Evolutionary conservation across 37 sponge, comb jelly and placozoan genomes (phyloP).

Genomic region (Chondrosia reniformis): DNA sequence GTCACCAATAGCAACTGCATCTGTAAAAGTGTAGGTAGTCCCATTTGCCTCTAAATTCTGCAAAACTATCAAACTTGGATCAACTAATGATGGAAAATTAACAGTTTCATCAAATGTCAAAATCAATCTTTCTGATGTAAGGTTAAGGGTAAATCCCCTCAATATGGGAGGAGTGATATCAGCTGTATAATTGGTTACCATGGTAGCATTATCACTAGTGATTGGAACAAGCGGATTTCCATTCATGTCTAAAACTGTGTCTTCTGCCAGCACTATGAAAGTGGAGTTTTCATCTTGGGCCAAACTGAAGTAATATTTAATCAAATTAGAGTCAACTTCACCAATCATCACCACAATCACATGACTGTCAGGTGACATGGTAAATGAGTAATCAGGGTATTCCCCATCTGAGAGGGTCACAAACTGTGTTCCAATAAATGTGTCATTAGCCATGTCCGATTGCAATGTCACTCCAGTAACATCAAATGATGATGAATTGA

Average conservation of each 20-base stretch:
- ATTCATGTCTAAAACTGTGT: conserved; percentile 67
- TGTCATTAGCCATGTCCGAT: neutral
- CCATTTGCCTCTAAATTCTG: neutral
- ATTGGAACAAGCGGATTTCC: conserved; percentile 49
- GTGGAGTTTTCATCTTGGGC: conserved; percentile 44
- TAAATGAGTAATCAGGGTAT: conserved; percentile 34
- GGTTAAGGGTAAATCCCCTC: conserved; percentile 61
- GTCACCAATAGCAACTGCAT: conserved; percentile 47
- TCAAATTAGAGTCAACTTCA: conserved; percentile 66
- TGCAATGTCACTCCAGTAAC: conserved; percentile 67
- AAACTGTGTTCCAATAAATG: conserved; percentile 22
- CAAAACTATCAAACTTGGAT: conserved; percentile 40
- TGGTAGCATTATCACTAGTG: conserved; percentile 35
- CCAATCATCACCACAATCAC: conserved; percentile 56
- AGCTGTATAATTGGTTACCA: conserved; percentile 27
- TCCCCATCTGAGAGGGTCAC: conserved; percentile 40
- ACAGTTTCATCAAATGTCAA: conserved; percentile 91
- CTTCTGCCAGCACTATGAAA: conserved; percentile 37
- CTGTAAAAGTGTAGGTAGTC: conserved; percentile 12
- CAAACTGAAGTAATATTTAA: conserved; percentile 63
- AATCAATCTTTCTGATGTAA: conserved; percentile 55
- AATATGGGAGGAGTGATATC: conserved; percentile 65
- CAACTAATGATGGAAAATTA: conserved; percentile 38
- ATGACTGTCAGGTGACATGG: conserved; percentile 39
- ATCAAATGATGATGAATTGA: conserved; percentile 63